Percentiles rank a stretch among this genome's conserved stretches.
Conservation (phyloP, 2,888 invertebrate species). For the Clanis bilineata region DNA sequence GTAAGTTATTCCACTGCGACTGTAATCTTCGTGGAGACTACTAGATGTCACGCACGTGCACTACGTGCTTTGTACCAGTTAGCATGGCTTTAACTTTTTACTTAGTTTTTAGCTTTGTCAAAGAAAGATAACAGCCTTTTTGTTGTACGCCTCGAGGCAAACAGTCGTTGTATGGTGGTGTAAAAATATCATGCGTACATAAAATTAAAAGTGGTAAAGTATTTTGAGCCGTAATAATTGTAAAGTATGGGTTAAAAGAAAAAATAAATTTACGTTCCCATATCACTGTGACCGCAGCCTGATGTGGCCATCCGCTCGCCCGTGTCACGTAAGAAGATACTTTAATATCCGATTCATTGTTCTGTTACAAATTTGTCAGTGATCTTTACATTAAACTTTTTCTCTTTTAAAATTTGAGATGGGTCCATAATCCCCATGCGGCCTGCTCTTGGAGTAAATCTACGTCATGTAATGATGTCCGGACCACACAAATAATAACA, state of each 20-base stretch:
- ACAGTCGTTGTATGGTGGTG: neutral
- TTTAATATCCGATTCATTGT: slow-evolving; percentile 82
- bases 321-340: slow-evolving; percentile 79
- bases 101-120: slow-evolving; percentile 25
- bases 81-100: slow-evolving; percentile 16
- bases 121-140: neutral
- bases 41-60: slow-evolving; percentile 64
- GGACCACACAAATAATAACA: slow-evolving; percentile 74
- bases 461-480: slow-evolving; percentile 58
- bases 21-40: slow-evolving; percentile 57
- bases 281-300: slow-evolving; percentile 49
- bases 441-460: slow-evolving; percentile 68
- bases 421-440: slow-evolving; percentile 74
- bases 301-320: slow-evolving; percentile 69
- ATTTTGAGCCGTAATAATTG: no score
- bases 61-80: slow-evolving; percentile 44
- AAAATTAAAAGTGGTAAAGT: neutral
- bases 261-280: slow-evolving; percentile 24
- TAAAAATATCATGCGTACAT: neutral
- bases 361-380: slow-evolving; percentile 83
- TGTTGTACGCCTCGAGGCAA: neutral
- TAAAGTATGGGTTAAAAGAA: neutral
- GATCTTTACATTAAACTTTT: slow-evolving; percentile 81
- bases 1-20: slow-evolving; percentile 51
- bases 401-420: slow-evolving; percentile 74